phyloP scores from a whole-genome alignment of 2,113 vertebrate species.

The Gracilinanus agilis region DNA sequence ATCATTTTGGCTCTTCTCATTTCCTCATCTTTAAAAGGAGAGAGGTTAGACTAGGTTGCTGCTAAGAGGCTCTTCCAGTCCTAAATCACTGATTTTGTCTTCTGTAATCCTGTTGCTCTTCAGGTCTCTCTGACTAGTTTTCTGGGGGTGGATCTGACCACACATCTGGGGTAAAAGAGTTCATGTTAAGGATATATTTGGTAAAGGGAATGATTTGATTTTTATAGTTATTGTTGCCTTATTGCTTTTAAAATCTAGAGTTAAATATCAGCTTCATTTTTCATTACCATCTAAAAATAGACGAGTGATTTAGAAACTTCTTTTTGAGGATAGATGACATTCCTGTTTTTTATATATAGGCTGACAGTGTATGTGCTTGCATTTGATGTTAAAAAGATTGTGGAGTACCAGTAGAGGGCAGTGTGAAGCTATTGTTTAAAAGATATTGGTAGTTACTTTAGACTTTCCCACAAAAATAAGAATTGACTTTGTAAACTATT shows the following conservation, averaged over 20 bases:
- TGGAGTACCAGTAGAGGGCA: not conserved
- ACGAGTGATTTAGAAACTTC: not conserved
- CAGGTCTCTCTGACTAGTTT: not conserved
- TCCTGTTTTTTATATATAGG: not conserved
- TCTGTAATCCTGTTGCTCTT: not conserved
- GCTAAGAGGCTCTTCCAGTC: not conserved
- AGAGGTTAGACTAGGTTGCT: not conserved
- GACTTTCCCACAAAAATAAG: constrained; percentile 12
- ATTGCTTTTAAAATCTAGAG: constrained; percentile 37
- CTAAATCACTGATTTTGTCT: not conserved
- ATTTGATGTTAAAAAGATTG: not conserved
- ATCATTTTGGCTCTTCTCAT: not conserved
- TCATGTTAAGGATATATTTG: not conserved
- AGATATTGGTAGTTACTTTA: constrained; percentile 15
- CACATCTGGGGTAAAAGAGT: not conserved
- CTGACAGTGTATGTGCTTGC: not conserved
- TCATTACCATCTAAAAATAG: constrained; percentile 33
- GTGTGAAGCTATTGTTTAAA: not conserved
- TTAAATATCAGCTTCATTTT: constrained; percentile 41
- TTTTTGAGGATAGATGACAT: constrained; percentile 22
- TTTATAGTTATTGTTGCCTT: not conserved
- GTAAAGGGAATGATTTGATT: not conserved
- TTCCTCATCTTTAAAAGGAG: not conserved
- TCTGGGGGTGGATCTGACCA: not conserved
- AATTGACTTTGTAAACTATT: constrained; percentile 40